Conservation (phyloP, 2,888 invertebrate genomes). For the Gastracanthus pulcherrimus region DNA sequence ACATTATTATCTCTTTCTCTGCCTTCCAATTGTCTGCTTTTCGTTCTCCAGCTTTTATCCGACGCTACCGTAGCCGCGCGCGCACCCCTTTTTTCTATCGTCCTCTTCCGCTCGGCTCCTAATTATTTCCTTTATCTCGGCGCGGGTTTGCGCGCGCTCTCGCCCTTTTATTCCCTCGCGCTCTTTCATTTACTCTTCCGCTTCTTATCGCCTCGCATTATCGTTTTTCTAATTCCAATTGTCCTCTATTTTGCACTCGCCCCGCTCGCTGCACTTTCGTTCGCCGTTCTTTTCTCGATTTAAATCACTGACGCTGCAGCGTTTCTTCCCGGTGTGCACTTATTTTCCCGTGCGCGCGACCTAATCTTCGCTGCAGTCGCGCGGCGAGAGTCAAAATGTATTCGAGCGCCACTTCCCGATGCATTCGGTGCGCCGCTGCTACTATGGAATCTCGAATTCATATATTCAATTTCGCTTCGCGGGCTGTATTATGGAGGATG, state of each 20-base stretch:
- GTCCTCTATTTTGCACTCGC: slow-evolving; percentile 27
- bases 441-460: slow-evolving; percentile 63
- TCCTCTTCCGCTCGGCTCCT: slow-evolving; percentile 14
- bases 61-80: background rate
- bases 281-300: slow-evolving; percentile 3
- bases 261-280: background rate
- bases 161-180: slow-evolving; percentile 9
- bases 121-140: slow-evolving; percentile 52
- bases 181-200: slow-evolving; percentile 29
- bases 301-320: slow-evolving; percentile 5
- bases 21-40: background rate
- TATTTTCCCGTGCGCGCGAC: slow-evolving; percentile 1
- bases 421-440: slow-evolving; percentile 21
- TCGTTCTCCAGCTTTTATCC: background rate
- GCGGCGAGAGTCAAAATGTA: slow-evolving; percentile 14
- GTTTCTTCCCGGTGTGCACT: background rate
- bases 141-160: too few species aligned
- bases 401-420: slow-evolving; percentile 4
- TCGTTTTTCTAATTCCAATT: slow-evolving; percentile 28
- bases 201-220: slow-evolving; percentile 44
- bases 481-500: slow-evolving; percentile 4
- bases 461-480: slow-evolving; percentile 61
- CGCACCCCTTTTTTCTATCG: background rate
- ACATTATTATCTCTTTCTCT: background rate
- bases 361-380: background rate